phyloP scores from a whole-genome alignment of 2,113 vertebrate genomes.

The Scolopax mira region DNA sequence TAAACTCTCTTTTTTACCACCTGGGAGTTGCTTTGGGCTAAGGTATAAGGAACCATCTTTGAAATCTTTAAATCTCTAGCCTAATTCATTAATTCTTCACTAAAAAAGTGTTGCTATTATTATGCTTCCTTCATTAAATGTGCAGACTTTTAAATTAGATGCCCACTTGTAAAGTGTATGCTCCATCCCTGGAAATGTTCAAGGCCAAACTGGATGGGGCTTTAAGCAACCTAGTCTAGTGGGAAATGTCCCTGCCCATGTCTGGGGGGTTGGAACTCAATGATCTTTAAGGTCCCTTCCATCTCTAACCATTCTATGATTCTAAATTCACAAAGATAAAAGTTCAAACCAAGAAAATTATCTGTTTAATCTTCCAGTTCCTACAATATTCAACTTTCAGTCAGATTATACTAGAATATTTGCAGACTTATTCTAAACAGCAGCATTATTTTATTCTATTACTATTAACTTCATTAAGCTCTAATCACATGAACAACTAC shows the following conservation, averaged over 20 bases:
- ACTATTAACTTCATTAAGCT: neutral
- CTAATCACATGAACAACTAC: neutral
- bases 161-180: no score
- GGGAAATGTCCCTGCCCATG: no score
- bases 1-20: neutral
- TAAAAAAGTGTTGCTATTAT: neutral
- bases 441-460: neutral
- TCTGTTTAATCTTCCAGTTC: neutral
- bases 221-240: no score
- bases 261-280: no score
- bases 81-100: neutral
- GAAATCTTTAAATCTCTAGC: neutral
- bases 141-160: neutral
- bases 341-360: neutral
- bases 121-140: neutral
- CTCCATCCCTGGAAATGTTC: no score
- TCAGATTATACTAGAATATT: neutral
- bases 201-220: no score
- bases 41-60: neutral
- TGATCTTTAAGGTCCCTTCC: no score
- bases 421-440: neutral
- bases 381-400: neutral
- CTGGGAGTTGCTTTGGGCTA: neutral
- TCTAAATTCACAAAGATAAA: neutral
- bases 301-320: accelerated